Evolutionary conservation across 2,113 vertebrate genomes (phyloP).

Genomic region (Sturnus vulgaris): DNA sequence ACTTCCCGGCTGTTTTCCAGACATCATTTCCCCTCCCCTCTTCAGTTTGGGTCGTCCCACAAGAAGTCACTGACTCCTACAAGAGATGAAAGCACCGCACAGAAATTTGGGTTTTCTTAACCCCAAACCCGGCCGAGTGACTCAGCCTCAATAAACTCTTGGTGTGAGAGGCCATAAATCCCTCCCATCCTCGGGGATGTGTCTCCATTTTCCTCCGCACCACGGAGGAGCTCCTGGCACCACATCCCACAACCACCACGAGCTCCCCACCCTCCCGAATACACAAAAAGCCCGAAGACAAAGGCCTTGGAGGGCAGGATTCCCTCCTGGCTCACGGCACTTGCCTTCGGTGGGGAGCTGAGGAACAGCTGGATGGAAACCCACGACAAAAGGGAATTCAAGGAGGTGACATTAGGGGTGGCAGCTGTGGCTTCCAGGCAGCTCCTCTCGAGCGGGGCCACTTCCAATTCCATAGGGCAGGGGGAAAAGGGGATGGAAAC

Average conservation of each 20-base stretch:
- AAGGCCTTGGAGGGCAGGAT: neutral
- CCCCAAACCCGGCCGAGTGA: too few species aligned
- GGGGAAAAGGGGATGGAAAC: neutral
- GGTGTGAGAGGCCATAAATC: neutral
- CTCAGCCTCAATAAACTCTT: neutral
- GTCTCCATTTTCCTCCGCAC: too few species aligned
- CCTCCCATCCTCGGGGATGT: neutral
- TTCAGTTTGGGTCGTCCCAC: neutral
- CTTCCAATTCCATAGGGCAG: neutral
- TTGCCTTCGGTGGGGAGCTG: neutral
- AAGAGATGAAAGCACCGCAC: neutral
- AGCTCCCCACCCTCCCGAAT: neutral
- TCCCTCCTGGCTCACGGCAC: neutral
- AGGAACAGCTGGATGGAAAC: constrained; percentile 49
- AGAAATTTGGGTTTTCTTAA: neutral
- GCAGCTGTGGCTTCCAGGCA: constrained; percentile 43
- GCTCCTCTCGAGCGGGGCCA: constrained; percentile 26
- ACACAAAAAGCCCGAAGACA: neutral
- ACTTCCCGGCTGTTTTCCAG: neutral
- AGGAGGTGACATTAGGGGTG: neutral
- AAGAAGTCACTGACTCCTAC: neutral
- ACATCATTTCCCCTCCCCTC: accelerated
- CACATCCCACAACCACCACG: accelerated
- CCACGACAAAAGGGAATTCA: constrained; percentile 5
- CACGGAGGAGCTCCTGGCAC: accelerated